Conservation (phyloP, 2,797 vertebrate genomes). For the Nannoperca australis region DNA sequence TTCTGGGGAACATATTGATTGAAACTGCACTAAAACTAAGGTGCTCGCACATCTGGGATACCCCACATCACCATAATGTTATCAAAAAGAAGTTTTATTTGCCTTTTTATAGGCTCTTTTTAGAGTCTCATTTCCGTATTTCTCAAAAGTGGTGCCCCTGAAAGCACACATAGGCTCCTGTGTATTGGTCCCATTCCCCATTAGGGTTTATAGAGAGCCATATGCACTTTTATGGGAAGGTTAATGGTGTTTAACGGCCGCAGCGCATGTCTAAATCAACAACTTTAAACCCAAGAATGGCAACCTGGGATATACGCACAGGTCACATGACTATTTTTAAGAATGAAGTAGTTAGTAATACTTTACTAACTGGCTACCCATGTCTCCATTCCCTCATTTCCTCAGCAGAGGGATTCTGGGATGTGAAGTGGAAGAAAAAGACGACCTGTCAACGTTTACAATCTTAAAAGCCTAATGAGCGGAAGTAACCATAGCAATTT, state of each 20-base stretch:
- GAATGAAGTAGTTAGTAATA: slow-evolving; percentile 16
- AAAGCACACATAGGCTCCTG: slow-evolving; percentile 67
- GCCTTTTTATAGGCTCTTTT: slow-evolving; percentile 67
- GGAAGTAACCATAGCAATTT: slow-evolving; percentile 84
- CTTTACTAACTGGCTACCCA: slow-evolving; percentile 21
- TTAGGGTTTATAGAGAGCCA: slow-evolving; percentile 86
- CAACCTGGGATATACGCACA: slow-evolving; percentile 62
- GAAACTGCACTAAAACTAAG: slow-evolving; percentile 51
- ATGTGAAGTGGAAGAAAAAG: slow-evolving; percentile 27
- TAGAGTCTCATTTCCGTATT: slow-evolving; percentile 76
- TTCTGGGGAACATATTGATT: slow-evolving; percentile 56
- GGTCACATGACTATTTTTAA: slow-evolving; percentile 52
- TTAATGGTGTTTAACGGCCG: slow-evolving; percentile 85
- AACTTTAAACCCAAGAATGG: slow-evolving; percentile 75
- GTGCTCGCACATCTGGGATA: slow-evolving; percentile 29
- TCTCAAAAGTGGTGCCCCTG: slow-evolving; percentile 65
- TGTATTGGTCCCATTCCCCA: slow-evolving; percentile 71
- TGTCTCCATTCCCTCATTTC: slow-evolving; percentile 4
- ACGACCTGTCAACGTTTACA: slow-evolving; percentile 76
- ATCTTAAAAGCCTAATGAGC: slow-evolving; percentile 85
- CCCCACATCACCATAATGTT: slow-evolving; percentile 46
- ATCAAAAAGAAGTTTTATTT: slow-evolving; percentile 68
- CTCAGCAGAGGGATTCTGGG: slow-evolving; percentile 30
- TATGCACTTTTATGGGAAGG: slow-evolving; percentile 86
- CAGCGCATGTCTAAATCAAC: slow-evolving; percentile 76